Percentiles rank a stretch among this genome's conserved stretches.
These are phyloP conservation scores for Drosophila ambigua DNA, from an alignment of 1,140 invertebrate species.

Conservation along the genomic window DNA sequence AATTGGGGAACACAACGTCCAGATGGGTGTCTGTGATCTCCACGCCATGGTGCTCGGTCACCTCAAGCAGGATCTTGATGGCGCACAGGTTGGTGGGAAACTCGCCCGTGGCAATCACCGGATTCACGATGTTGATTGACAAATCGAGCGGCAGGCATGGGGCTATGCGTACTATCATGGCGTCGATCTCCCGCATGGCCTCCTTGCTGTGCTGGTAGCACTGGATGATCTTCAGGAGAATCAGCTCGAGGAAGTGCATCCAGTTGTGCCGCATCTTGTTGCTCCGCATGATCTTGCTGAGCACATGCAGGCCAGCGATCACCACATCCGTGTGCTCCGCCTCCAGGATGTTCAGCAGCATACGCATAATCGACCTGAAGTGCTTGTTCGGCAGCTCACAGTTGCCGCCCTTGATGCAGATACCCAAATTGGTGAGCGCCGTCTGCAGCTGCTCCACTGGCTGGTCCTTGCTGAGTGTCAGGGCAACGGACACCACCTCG, in stretches of 20 bases:
- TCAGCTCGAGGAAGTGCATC: constrained; percentile 93
- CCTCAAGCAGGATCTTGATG: constrained; percentile 95
- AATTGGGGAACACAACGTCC: constrained; percentile 92
- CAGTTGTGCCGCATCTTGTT: constrained; percentile 90
- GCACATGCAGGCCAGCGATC: constrained; percentile 89
- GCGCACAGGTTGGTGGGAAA: constrained; percentile 95
- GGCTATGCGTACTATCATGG: constrained; percentile 88
- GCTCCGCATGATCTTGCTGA: constrained; percentile 92
- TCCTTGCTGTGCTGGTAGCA: constrained; percentile 92
- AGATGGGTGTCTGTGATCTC: constrained; percentile 90
- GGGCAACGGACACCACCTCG: constrained; percentile 83
- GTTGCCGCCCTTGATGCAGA: constrained; percentile 84
- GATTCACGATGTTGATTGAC: constrained; percentile 87
- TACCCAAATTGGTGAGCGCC: constrained; percentile 83
- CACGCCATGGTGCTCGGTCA: constrained; percentile 89
- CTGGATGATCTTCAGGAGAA: constrained; percentile 93
- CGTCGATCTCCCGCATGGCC: constrained; percentile 85
- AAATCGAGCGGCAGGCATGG: constrained; percentile 89
- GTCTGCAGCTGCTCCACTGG: constrained; percentile 65
- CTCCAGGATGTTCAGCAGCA: constrained; percentile 89
- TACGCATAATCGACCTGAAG: constrained; percentile 89
- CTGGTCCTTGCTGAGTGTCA: constrained; percentile 73
- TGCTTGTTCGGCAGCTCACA: constrained; percentile 85
- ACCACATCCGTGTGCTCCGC: constrained; percentile 88
- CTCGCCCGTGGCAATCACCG: constrained; percentile 93